Evolutionary conservation across 2,113 vertebrate genomes (phyloP).

Genomic region (Forbesichthys agassizii): DNA sequence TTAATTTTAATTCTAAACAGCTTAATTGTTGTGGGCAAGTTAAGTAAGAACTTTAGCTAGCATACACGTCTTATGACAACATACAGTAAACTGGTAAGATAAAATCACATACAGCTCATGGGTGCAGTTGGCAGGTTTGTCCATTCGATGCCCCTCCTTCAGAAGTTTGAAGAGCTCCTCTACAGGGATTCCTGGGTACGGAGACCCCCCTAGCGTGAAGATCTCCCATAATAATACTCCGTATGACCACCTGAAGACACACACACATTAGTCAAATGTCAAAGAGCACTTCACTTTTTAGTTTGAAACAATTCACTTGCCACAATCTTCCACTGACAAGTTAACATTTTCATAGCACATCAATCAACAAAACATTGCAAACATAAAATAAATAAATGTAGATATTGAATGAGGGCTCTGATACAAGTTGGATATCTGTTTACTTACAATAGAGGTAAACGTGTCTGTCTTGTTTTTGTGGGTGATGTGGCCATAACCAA

Average conservation of each 20-base stretch:
- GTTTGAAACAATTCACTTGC: not conserved
- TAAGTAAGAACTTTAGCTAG: no score
- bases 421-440: no score
- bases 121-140: conserved; percentile 96
- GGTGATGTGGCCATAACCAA: no score
- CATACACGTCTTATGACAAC: no score
- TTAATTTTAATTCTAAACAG: no score
- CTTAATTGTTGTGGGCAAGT: no score
- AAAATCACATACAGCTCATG: conserved; percentile 89
- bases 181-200: conserved; percentile 94
- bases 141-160: conserved; percentile 98
- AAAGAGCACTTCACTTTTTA: not conserved
- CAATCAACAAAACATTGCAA: no score
- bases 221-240: conserved; percentile 98
- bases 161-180: conserved; percentile 98
- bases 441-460: no score
- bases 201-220: conserved; percentile 96
- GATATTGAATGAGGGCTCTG: no score
- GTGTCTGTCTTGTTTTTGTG: no score
- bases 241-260: conserved; percentile 90
- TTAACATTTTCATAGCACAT: no score
- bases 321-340: not conserved
- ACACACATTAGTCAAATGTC: conserved; percentile 1
- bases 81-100: not conserved
- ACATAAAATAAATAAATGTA: no score